These are phyloP conservation scores for Phalacrocorax carbo DNA, from an alignment of 2,113 vertebrate species.

Conservation along the genomic window DNA sequence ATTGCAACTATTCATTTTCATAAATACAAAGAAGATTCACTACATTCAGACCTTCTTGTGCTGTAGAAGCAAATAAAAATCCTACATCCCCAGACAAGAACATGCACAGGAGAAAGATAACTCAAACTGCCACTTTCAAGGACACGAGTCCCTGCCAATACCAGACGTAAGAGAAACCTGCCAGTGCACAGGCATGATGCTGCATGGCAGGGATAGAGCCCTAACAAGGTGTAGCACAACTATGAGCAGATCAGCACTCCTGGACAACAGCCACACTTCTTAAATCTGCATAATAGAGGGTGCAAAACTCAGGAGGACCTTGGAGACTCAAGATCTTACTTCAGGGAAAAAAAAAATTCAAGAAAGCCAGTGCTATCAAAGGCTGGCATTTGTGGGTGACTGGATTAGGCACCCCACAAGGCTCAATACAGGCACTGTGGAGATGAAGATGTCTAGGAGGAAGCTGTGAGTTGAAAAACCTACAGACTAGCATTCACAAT, in stretches of 20 bases:
- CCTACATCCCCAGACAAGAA: neutral
- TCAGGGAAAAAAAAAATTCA: neutral
- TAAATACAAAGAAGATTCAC: neutral
- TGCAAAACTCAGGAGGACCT: neutral
- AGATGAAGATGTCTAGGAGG: neutral
- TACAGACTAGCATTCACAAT: neutral
- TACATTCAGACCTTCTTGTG: neutral
- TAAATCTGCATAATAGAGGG: neutral
- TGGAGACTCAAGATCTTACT: neutral
- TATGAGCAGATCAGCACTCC: neutral
- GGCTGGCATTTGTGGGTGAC: neutral
- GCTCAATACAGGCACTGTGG: neutral
- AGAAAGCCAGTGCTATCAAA: neutral
- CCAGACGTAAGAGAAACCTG: neutral
- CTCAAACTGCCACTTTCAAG: neutral
- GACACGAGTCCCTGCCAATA: neutral
- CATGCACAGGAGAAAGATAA: neutral
- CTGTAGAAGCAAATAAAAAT: neutral
- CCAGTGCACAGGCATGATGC: neutral
- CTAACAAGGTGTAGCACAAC: neutral
- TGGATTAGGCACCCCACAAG: neutral
- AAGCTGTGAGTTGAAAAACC: neutral
- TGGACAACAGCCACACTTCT: neutral
- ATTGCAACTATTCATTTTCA: neutral
- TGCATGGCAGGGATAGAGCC: neutral